These are phyloP conservation scores for Girardinichthys multiradiatus DNA, from an alignment of 2,113 vertebrate genomes.

Conservation along the genomic window DNA sequence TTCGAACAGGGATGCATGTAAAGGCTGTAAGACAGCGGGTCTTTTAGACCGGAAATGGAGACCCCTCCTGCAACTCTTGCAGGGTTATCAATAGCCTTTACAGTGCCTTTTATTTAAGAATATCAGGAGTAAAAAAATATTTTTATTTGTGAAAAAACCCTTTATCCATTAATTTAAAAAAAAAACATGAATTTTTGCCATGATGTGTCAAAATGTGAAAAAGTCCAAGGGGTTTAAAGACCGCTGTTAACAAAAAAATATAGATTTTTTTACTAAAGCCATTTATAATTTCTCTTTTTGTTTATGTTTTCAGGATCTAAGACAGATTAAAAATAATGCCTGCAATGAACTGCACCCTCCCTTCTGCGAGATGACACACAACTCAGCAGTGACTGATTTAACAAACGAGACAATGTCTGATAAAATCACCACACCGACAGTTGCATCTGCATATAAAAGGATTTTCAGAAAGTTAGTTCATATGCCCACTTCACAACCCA, in stretches of 20 bases:
- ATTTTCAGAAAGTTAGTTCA: background rate
- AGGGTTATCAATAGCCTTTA: too few relatives aligned
- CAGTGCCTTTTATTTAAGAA: too few relatives aligned
- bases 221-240: background rate
- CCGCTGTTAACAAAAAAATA: background rate
- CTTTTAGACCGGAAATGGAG: too few relatives aligned
- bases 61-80: too few relatives aligned
- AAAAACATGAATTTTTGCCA: too few relatives aligned
- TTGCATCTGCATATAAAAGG: background rate
- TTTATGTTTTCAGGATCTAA: background rate
- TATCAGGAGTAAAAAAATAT: too few relatives aligned
- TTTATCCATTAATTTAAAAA: too few relatives aligned
- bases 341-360: background rate
- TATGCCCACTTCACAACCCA: background rate
- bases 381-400: constrained; percentile 1
- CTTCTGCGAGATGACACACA: background rate
- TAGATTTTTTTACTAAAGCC: background rate
- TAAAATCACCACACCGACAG: background rate
- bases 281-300: background rate
- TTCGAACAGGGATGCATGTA: too few relatives aligned
- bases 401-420: background rate
- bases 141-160: background rate
- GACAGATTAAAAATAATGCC: background rate
- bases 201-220: background rate
- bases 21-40: too few relatives aligned